Evolutionary conservation across 2,888 invertebrate genomes (phyloP), one percentile per base, ranked within the genome.

Genomic region (Lagria hirta): DNA sequence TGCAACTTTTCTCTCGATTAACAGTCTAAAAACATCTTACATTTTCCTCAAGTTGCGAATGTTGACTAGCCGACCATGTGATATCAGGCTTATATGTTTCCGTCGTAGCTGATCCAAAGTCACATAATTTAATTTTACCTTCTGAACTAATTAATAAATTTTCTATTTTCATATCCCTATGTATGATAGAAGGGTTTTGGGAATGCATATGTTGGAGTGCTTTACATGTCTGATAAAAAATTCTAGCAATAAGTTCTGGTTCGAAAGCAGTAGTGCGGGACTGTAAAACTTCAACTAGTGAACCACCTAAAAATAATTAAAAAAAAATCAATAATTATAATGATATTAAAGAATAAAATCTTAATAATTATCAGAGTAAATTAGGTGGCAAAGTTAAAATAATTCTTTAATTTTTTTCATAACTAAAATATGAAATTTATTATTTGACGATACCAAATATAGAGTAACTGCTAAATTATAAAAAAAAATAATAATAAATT

Each of bases 111-210:
- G 96, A 96, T 14, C 98, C 98, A 75, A 98, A 98, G 76, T 98
- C 98, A 75, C 98, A 99, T 50, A 98, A 75, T 72, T 97, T 98
- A 29, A 98, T 82, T 61, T 77, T 76, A 64, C 92, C 92, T 73
- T 91, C 86, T 60, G 78, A 78, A 49, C 90, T 87, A 58, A 98
- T 80, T 49, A 99, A 75, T 64, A 98, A 83, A 74, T 98, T 98
- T 77, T 98, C 98, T 54, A 91, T 79, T 78, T 98, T 98, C 61
- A 98, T 83, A 77, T 98, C 98, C 62, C 97, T 79, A 73, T 98
- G 98, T 28, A 89, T 85, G 47, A 98, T 86, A n/a, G 95, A 87
- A 22, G 93, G 91, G 27, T 79, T 78, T 71, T 92, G 92, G 22
- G 79, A 80, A 68, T 98, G 98, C 88, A 99, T 88, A 67, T 95